These are phyloP conservation scores for Parotia lawesii DNA, from an alignment of 2,113 vertebrate species.

Conservation along the genomic window DNA sequence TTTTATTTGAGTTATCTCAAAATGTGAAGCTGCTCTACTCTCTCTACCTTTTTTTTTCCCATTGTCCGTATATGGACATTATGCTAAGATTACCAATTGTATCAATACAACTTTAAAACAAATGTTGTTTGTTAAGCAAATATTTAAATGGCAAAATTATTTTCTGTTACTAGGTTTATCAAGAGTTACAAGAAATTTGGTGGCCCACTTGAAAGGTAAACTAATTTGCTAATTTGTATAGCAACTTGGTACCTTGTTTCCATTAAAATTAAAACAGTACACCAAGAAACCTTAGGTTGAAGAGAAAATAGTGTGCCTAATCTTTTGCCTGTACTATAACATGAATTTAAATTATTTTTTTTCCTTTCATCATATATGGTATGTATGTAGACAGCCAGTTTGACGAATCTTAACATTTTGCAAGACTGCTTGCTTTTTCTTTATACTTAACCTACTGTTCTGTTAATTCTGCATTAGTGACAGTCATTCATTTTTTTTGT, in stretches of 20 bases:
- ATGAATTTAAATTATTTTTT: not conserved
- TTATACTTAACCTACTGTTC: not conserved
- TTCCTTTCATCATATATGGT: not conserved
- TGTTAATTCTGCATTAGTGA: not conserved
- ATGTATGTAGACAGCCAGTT: not conserved
- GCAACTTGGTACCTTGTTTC: not conserved
- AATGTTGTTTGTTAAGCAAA: not conserved
- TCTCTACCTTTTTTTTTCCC: not conserved
- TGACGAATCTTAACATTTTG: not conserved
- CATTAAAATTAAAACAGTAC: not conserved
- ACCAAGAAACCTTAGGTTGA: not conserved
- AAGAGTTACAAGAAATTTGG: conserved; percentile 99
- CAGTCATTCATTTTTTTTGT: not conserved
- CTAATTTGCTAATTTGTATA: not conserved
- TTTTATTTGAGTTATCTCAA: not conserved
- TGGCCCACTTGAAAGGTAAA: conserved; percentile 91
- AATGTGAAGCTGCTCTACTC: not conserved
- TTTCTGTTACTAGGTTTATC: conserved; percentile 85
- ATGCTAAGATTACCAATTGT: not conserved
- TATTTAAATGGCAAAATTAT: conserved; percentile 51
- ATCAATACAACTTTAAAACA: not conserved
- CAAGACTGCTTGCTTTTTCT: not conserved
- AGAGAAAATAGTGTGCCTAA: not conserved
- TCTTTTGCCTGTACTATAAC: not conserved
- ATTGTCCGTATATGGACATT: not conserved